A percentile compares a stretch with the other conserved stretches of the same genome.
These are phyloP conservation scores for Diprion similis DNA, from an alignment of 1,140 invertebrate species.

Conservation along the genomic window DNA sequence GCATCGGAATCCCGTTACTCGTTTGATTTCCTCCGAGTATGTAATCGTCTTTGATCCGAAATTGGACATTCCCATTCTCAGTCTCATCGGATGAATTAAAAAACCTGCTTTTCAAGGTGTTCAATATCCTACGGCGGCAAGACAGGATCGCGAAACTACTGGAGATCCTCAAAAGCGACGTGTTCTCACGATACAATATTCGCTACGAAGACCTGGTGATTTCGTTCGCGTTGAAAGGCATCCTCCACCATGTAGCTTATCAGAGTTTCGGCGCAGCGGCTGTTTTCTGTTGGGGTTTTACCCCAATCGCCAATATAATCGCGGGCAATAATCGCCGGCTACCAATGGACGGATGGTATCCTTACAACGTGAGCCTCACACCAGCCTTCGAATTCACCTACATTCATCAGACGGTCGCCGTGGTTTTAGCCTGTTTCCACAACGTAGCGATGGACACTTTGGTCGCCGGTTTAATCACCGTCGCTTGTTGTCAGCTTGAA, in stretches of 20 bases:
- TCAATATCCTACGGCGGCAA: constrained; percentile 32
- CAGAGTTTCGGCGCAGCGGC: constrained; percentile 37
- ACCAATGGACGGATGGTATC: constrained; percentile 56
- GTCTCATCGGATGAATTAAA: background rate
- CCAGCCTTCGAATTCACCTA: constrained; percentile 62
- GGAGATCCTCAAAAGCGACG: constrained; percentile 23
- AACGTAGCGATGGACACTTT: constrained; percentile 61
- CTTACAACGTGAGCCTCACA: constrained; percentile 55
- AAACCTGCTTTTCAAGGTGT: constrained; percentile 24
- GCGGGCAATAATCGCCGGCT: constrained; percentile 26
- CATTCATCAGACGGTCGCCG: constrained; percentile 53
- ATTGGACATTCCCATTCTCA: too few species aligned
- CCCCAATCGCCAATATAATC: constrained; percentile 31
- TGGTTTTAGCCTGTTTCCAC: constrained; percentile 52
- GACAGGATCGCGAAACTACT: constrained; percentile 37
- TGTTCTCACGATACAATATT: constrained; percentile 33
- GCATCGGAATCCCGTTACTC: too few species aligned
- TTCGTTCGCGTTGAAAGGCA: constrained; percentile 39
- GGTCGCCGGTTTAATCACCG: constrained; percentile 55
- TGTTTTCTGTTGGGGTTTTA: constrained; percentile 35
- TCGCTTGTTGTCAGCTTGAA: constrained; percentile 55
- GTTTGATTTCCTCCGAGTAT: too few species aligned
- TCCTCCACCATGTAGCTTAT: constrained; percentile 40
- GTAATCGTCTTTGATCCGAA: background rate
- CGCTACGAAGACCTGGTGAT: constrained; percentile 31